Evolutionary conservation across 2,888 invertebrate genomes (phyloP).

Genomic region (Meiosimyza decipiens): DNA sequence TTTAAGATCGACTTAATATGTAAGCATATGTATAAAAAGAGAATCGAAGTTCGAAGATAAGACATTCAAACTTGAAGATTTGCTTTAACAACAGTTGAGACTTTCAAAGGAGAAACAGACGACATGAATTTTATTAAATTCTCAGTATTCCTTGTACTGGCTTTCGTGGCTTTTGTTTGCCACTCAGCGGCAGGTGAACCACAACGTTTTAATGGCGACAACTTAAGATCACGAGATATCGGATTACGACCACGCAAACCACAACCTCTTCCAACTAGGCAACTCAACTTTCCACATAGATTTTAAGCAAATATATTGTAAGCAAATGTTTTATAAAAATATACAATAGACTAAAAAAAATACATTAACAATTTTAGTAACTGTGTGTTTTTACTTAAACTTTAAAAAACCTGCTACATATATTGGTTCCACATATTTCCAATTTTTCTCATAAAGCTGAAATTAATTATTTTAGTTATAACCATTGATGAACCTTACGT

Average conservation of each 20-base stretch:
- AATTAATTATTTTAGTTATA: too few relatives aligned
- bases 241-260: conserved; percentile 16
- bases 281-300: background rate
- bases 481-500: too few relatives aligned
- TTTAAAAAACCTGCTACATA: too few relatives aligned
- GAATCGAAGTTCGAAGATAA: too few relatives aligned
- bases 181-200: conserved; percentile 22
- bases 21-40: too few relatives aligned
- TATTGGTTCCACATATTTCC: too few relatives aligned
- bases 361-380: background rate
- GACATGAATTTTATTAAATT: conserved; percentile 17
- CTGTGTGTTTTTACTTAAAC: too few relatives aligned
- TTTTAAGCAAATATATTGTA: background rate
- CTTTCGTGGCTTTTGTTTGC: background rate
- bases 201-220: background rate
- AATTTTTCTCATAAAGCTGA: too few relatives aligned
- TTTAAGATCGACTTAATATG: background rate
- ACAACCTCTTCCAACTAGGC: background rate
- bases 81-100: background rate
- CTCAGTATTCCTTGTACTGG: conserved; percentile 3
- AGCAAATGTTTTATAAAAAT: background rate
- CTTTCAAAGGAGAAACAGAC: background rate
- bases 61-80: background rate
- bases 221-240: background rate
- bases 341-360: background rate